Evolutionary conservation across 2,797 vertebrate genomes (phyloP), one percentile per base, ranked within the genome.

Genomic region (Acrossocheilus fasciatus): DNA sequence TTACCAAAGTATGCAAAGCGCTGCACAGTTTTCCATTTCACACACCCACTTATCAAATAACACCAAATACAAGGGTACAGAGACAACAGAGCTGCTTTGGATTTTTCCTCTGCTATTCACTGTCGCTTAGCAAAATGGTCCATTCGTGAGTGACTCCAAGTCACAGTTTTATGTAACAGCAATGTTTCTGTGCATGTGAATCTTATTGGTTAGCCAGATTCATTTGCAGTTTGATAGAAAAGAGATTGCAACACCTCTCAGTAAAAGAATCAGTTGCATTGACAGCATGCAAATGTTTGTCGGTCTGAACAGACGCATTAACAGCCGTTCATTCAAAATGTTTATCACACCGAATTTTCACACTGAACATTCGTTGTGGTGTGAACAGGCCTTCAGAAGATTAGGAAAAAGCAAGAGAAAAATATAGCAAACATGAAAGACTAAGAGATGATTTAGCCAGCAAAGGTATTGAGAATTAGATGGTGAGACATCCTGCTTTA

Each of bases 401-500:
- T 43, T 41, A 39, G 30, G 18, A 14, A 64, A 70, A 43, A 73
- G n/a, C 36, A 30, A 52, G 15, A n/a, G 26, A 76, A 45, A 68
- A 76, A 66, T 59, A 68, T 6, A 36, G 6, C 11, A 62, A 76
- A 69, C 36, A 68, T n/a, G 54, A 77, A 81, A 77, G 41, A 26
- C 26, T 26, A 23, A 57, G 64, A 26, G 39, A 62, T 17, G 36
- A 86, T n/a, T 73, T 34, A 50, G 62, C n/a, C 36, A 59, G 68
- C 30, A 17, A 68, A 69, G 57, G 45, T 82, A 70, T 43, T 43
- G 9, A 43, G 41, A 43, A 43, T 43, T 43, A 43, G 41, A 43
- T 11, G 50, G n/a, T 30, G 45, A 74, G 59, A 77, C 26, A 47
- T 39, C 54, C 69, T 86, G 54, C 34, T 81, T 81, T 86, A 10